Base-by-base conservation (phyloP, 2,797 vertebrate genomes). In the Triplophysa yarkandensis region DNA sequence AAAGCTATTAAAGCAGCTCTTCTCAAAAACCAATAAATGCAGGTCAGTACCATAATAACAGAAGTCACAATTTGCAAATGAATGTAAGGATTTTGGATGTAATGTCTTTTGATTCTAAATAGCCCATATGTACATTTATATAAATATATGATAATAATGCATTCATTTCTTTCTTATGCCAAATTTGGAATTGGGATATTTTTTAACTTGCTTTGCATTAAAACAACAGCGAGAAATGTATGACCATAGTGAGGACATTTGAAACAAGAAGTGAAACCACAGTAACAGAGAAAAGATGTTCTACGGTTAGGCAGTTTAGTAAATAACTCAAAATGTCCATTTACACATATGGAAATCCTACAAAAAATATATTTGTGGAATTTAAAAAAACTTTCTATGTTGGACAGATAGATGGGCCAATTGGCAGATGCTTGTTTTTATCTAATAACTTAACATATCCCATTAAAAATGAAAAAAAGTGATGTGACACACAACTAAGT, bases 211-310 rank as follows among this genome's bases (percentile, higher is more conserved):
- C 25, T 69, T 50, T 78, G 19, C 32, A 44, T 70, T 21, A 74
- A 71, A 73, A 71, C 71, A 58, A 73, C 71, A 77, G 71, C 74
- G 70, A 71, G 34, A 85, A 63, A 77, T 75, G 48, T 39, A 43
- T 69, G 25, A 54, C 63, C 74, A 62, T 65, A 43, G 57, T 65
- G 63, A 82, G 72, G 74, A 77, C 81, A 68, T 43, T 63, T 62
- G 54, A 71, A 84, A 79, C 17, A 67, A 83, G 84, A 90, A 86
- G 83, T 84, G 85, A 87, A 88, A 88, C 79, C 71, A 77, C 48
- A 83, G 82, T 80, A 79, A 77, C 66, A 6, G 2, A 72, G 46
- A 68, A 52, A 78, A 39, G 36, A 9, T 11, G 36, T 39, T 39
- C 1, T 39, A 11, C 36, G 13, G 36, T 39, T 39, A 39, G 36